A percentile compares a stretch with the other conserved stretches of the same genome.
These are phyloP conservation scores for Calyptomena viridis DNA, from an alignment of 2,113 vertebrate species.

Conservation along the genomic window DNA sequence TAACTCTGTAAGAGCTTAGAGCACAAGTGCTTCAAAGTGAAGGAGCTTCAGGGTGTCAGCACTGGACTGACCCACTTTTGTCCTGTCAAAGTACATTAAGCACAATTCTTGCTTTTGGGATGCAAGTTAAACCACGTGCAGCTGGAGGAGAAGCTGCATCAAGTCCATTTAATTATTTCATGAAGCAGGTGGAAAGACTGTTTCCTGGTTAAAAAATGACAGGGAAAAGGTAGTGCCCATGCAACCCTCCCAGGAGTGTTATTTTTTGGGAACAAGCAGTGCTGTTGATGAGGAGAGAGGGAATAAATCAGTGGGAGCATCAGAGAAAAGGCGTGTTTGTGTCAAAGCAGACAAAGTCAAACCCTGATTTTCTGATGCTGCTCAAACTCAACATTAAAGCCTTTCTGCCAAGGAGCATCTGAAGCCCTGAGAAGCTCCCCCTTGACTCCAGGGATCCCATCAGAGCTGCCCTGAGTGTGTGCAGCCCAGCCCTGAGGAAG, in stretches of 20 bases:
- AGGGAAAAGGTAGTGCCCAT: background rate
- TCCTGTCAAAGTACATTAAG: slow-evolving; percentile 7
- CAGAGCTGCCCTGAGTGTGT: background rate
- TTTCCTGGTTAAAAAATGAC: background rate
- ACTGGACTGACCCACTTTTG: slow-evolving; percentile 31
- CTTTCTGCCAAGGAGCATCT: background rate
- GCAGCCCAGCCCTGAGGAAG: background rate
- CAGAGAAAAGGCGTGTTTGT: background rate
- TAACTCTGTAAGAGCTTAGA: background rate
- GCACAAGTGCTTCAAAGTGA: background rate
- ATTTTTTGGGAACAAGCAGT: background rate
- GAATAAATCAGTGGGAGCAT: background rate
- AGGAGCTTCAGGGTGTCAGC: background rate
- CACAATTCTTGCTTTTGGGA: background rate
- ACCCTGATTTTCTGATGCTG: background rate
- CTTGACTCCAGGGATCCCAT: background rate
- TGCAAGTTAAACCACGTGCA: background rate
- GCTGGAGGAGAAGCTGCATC: background rate
- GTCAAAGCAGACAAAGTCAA: background rate
- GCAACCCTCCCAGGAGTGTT: background rate
- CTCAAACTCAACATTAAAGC: background rate
- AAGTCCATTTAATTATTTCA: background rate
- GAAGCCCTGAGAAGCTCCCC: background rate
- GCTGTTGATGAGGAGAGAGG: background rate
- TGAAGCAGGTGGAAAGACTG: background rate